Percentiles rank a stretch among this genome's conserved stretches.
Evolutionary conservation across 2,797 vertebrate species (phyloP).

Genomic region (Anguilla anguilla): DNA sequence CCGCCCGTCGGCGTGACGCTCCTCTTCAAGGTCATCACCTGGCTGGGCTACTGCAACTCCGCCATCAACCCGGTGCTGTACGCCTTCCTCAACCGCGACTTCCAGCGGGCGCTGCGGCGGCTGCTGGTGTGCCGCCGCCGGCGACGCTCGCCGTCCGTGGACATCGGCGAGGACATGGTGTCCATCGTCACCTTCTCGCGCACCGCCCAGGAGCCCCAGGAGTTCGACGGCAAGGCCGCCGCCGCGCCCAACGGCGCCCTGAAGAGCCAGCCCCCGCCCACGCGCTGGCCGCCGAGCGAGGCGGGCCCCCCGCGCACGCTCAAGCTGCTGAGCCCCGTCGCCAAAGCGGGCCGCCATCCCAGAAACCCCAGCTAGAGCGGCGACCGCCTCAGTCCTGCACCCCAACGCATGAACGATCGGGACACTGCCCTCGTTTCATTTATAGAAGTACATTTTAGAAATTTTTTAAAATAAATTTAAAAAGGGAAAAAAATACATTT

Average conservation of each 20-base stretch:
- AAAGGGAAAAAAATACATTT: not conserved
- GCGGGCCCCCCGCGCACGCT: not conserved
- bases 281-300: not conserved
- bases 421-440: not conserved
- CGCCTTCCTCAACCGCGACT: conserved; percentile 69
- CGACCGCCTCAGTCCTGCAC: not conserved
- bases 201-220: conserved; percentile 61
- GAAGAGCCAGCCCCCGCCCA: conserved; percentile 6
- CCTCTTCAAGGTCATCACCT: conserved; percentile 70
- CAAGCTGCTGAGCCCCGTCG: not conserved
- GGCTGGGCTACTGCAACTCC: conserved; percentile 72
- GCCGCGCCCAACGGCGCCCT: conserved; percentile 7
- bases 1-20: conserved; percentile 43
- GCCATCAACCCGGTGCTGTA: conserved; percentile 74
- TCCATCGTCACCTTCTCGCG: conserved; percentile 70
- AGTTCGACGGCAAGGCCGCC: conserved; percentile 33
- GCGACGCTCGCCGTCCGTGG: conserved; percentile 62
- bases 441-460: not conserved
- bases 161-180: conserved; percentile 66
- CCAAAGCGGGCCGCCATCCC: not conserved
- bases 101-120: conserved; percentile 68
- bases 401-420: not conserved
- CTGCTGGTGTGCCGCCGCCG: conserved; percentile 60
- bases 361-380: too few species aligned
- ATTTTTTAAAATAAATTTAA: not conserved